Percentiles rank a stretch among this genome's conserved stretches.
Evolutionary conservation across 2,888 invertebrate species (phyloP).

Genomic region (Lithophane semibrunnea): DNA sequence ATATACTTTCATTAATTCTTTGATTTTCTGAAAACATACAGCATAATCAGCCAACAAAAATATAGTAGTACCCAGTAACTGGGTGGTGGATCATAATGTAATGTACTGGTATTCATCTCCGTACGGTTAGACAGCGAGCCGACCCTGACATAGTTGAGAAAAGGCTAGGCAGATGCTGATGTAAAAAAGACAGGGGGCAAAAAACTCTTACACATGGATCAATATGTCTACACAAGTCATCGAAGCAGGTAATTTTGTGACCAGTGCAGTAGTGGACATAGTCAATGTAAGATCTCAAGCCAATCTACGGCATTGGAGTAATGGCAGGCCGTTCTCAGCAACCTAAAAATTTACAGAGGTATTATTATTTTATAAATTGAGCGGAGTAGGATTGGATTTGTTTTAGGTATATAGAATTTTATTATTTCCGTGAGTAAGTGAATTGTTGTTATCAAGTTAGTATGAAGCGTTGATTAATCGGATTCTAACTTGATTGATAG

Average conservation of each 20-base stretch:
- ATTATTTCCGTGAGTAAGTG: background rate
- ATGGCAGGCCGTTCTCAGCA: conserved; percentile 59
- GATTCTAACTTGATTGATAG: background rate
- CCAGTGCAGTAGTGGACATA: conserved; percentile 94
- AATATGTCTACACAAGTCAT: conserved; percentile 93
- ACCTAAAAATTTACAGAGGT: conserved; percentile 59
- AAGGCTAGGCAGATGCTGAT: background rate
- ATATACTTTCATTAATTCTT: conserved; percentile 68
- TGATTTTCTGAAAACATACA: conserved; percentile 66
- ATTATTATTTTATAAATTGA: background rate
- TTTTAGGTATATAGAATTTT: background rate
- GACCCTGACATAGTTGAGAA: background rate
- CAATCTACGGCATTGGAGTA: conserved; percentile 75
- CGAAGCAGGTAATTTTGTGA: conserved; percentile 92
- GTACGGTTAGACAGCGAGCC: too few species aligned
- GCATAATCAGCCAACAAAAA: background rate
- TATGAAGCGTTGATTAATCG: background rate
- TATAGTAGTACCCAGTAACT: background rate
- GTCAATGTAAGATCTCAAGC: conserved; percentile 95
- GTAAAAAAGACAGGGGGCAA: background rate
- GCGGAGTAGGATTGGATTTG: background rate
- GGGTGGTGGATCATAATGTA: background rate
- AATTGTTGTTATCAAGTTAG: background rate
- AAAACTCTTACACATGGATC: conserved; percentile 67
- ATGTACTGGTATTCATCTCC: too few species aligned